Evolutionary conservation across 2,797 vertebrate genomes (phyloP).

Genomic region (Leptoclinus maculatus): DNA sequence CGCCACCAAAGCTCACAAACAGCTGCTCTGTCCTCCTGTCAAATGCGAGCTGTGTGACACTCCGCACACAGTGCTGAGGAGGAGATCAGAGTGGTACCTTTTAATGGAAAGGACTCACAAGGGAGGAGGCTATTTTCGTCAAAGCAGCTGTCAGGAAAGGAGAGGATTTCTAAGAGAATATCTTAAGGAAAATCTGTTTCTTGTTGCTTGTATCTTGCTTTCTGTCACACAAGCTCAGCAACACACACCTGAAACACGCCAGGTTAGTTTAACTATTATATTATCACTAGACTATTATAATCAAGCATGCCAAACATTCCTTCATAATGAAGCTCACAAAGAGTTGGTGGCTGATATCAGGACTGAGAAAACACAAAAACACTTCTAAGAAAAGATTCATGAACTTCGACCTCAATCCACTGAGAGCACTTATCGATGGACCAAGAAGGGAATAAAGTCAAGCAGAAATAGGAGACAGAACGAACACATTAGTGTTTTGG

Average conservation of each 20-base stretch:
- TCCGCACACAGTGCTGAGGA: slow-evolving; percentile 7
- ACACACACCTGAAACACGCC: background rate
- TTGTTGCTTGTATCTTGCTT: background rate
- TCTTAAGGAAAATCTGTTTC: background rate
- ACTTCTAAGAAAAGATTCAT: background rate
- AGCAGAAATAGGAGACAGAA: slow-evolving; percentile 6
- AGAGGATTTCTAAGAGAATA: background rate
- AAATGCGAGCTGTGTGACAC: slow-evolving; percentile 23
- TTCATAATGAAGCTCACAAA: slow-evolving; percentile 5
- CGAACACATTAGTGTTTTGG: slow-evolving; percentile 14
- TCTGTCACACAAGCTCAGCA: background rate
- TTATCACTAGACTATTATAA: background rate
- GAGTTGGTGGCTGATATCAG: background rate
- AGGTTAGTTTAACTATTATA: background rate
- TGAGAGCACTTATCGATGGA: background rate
- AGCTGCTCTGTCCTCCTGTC: slow-evolving; percentile 49
- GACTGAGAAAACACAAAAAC: background rate
- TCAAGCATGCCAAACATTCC: slow-evolving; percentile 9
- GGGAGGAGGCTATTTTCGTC: background rate
- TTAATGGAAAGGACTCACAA: background rate
- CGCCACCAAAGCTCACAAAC: slow-evolving; percentile 58
- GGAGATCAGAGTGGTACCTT: background rate
- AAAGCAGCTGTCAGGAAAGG: background rate
- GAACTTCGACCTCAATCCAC: background rate
- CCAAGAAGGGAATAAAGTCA: background rate